Conservation (phyloP, 2,113 vertebrate genomes). For the Empidonax alnorum region DNA sequence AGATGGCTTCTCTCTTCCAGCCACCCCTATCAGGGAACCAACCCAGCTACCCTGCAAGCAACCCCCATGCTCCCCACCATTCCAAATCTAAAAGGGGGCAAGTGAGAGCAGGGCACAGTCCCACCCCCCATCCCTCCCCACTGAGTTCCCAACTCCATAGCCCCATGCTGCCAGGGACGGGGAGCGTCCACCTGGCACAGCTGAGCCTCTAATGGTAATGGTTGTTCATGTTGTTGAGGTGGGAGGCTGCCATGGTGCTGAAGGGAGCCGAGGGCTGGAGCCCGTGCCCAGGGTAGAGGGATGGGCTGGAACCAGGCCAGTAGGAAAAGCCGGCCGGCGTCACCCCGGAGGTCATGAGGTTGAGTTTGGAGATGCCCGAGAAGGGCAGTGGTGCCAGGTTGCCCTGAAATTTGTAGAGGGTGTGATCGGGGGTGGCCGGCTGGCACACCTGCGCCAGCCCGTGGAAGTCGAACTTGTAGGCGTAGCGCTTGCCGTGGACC, state of each 20-base stretch:
- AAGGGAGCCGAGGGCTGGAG: conserved; percentile 87
- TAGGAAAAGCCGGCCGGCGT: conserved; percentile 92
- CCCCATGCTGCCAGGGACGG: neutral
- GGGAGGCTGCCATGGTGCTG: conserved; percentile 86
- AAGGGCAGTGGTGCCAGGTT: conserved; percentile 93
- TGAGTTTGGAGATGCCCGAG: conserved; percentile 94
- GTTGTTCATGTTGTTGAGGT: conserved; percentile 88
- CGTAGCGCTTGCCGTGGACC: conserved; percentile 96
- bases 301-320: conserved; percentile 87
- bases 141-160: neutral
- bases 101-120: neutral
- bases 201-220: conserved; percentile 87
- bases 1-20: neutral
- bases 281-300: conserved; percentile 87
- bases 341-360: conserved; percentile 89
- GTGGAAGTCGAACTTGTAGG: conserved; percentile 98
- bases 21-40: neutral
- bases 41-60: neutral
- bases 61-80: neutral
- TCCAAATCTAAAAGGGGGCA: neutral
- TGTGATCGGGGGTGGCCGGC: conserved; percentile 86
- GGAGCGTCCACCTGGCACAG: neutral
- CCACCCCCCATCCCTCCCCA: neutral
- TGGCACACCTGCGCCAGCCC: conserved; percentile 96
- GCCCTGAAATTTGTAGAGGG: conserved; percentile 94